Percentiles rank a stretch among this genome's conserved stretches.
Evolutionary conservation across 2,797 vertebrate genomes (phyloP).

Genomic region (Danio choprae): DNA sequence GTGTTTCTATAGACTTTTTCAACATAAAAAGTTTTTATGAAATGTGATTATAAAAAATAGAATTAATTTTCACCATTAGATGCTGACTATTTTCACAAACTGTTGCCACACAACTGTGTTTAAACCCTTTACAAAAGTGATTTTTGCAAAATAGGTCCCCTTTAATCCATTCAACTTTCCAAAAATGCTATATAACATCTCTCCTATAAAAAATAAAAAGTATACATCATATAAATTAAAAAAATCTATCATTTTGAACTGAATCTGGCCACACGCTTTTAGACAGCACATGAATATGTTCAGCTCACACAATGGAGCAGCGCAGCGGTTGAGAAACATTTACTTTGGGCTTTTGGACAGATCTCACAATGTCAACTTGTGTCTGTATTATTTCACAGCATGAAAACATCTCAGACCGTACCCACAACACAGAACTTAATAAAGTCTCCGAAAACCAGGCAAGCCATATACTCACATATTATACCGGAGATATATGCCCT

Average conservation of each 20-base stretch:
- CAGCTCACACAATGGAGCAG: background rate
- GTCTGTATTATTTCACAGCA: conserved; percentile 64
- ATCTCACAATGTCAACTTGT: conserved; percentile 54
- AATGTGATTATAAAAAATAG: too few relatives aligned
- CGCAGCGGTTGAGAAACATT: conserved; percentile 19
- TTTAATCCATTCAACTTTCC: too few relatives aligned
- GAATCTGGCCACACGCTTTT: background rate
- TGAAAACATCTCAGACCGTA: conserved; percentile 63
- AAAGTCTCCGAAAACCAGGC: conserved; percentile 63
- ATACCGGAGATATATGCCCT: conserved; percentile 61
- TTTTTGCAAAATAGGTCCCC: too few relatives aligned
- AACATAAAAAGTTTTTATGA: too few relatives aligned
- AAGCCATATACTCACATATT: conserved; percentile 55
- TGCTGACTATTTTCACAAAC: too few relatives aligned
- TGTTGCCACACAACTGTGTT: too few relatives aligned
- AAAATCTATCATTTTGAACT: conserved; percentile 7
- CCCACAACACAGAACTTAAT: conserved; percentile 67
- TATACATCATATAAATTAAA: too few relatives aligned
- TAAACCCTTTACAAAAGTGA: too few relatives aligned
- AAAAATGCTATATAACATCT: too few relatives aligned
- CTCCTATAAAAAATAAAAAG: too few relatives aligned
- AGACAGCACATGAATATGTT: conserved; percentile 5
- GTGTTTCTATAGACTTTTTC: too few relatives aligned
- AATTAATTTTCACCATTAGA: too few relatives aligned
- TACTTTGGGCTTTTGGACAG: conserved; percentile 31